A percentile compares a stretch with the other conserved stretches of the same genome.
Conservation (phyloP, 2,113 vertebrate species). For the Clupea harengus region DNA sequence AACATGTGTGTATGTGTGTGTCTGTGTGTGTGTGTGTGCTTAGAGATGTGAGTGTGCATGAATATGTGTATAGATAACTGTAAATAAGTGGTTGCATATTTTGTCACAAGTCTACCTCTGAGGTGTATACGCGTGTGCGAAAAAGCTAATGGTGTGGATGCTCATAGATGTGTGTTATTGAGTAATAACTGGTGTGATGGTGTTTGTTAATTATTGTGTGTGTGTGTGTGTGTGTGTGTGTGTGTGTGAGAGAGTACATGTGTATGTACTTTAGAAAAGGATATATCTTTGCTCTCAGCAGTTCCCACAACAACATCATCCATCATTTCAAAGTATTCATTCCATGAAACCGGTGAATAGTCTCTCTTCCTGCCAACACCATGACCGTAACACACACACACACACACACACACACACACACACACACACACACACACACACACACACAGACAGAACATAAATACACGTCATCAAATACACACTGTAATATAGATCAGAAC, state of each 20-base stretch:
- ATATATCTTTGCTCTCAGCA: conserved; percentile 57
- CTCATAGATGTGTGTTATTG: no score
- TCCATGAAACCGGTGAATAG: conserved; percentile 68
- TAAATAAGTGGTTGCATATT: no score
- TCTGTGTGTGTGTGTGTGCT: neutral
- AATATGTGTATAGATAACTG: neutral
- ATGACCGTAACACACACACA: conserved; percentile 36
- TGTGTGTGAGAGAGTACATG: neutral
- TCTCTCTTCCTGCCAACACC: conserved; percentile 50
- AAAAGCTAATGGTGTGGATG: no score
- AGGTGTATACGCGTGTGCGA: no score
- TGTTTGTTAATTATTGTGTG: neutral
- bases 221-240: conserved; percentile 5
- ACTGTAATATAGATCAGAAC: neutral
- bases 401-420: conserved; percentile 14
- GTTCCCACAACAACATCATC: conserved; percentile 61
- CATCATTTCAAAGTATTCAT: conserved; percentile 65
- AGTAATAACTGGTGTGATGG: neutral
- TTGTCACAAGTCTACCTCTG: no score
- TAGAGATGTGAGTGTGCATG: neutral
- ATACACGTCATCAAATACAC: neutral
- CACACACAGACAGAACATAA: conserved; percentile 26
- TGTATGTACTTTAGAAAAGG: conserved; percentile 28
- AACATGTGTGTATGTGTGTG: neutral
- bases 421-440: conserved; percentile 15